Conservation (phyloP, 2,797 vertebrate species). For the Lemur catta region DNA sequence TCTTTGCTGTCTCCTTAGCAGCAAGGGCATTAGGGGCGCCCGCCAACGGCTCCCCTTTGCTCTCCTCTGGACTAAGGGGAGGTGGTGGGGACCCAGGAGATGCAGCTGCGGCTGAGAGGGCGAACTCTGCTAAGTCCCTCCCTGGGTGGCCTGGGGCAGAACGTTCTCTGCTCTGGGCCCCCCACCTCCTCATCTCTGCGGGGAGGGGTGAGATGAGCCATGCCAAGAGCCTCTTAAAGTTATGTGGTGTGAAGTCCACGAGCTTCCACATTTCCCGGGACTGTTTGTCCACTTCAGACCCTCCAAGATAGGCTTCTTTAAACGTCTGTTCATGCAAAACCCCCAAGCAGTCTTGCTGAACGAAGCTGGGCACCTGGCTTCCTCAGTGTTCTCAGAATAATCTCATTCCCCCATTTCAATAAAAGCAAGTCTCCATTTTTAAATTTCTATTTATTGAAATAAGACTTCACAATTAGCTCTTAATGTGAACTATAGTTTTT, state of each 20-base stretch:
- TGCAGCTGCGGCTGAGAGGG: neutral
- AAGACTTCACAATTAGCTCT: neutral
- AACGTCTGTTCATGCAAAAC: fast-evolving
- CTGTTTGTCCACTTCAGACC: fast-evolving
- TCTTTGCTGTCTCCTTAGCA: neutral
- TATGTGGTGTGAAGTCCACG: fast-evolving
- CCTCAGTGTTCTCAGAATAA: neutral
- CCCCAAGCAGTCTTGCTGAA: neutral
- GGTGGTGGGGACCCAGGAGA: fast-evolving
- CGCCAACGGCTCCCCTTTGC: neutral
- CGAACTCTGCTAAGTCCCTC: neutral
- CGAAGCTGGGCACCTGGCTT: neutral
- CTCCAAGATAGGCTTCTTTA: neutral
- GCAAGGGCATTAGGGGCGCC: no score
- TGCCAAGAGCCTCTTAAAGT: neutral
- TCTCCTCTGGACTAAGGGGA: neutral
- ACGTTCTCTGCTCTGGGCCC: neutral
- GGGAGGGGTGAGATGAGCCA: neutral
- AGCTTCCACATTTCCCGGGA: fast-evolving
- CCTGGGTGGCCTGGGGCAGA: neutral
- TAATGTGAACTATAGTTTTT: neutral
- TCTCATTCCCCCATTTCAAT: neutral
- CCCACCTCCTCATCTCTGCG: neutral
- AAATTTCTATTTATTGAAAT: neutral
- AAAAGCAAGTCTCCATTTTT: neutral